phyloP scores from a whole-genome alignment of 2,797 vertebrate species.

The Chaunax sp. region DNA sequence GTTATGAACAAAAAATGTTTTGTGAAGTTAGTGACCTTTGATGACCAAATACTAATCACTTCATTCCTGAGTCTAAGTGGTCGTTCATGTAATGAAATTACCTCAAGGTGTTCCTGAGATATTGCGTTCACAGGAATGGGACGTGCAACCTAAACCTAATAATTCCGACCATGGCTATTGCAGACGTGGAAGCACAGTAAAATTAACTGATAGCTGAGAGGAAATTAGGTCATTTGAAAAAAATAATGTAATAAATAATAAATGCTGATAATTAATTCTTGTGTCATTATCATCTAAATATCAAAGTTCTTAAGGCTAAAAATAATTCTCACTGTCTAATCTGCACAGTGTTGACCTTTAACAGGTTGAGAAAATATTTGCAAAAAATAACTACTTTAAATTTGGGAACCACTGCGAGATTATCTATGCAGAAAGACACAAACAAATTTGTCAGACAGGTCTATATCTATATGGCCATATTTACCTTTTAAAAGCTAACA shows the following conservation, averaged over 20 bases:
- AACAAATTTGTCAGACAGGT: neutral
- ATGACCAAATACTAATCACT: too few species aligned
- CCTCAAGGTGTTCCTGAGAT: neutral
- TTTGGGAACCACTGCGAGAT: neutral
- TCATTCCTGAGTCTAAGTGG: too few species aligned
- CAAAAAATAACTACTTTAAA: slow-evolving; percentile 6
- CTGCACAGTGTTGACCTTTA: too few species aligned
- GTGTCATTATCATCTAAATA: slow-evolving; percentile 3
- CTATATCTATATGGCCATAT: neutral
- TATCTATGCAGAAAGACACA: neutral
- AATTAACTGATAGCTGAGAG: slow-evolving; percentile 8
- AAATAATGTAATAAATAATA: slow-evolving; percentile 13
- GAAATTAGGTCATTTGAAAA: neutral
- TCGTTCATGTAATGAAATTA: neutral
- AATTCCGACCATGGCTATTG: neutral
- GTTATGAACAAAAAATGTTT: too few species aligned
- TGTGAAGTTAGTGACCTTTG: too few species aligned
- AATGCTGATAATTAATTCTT: neutral
- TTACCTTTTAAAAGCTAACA: too few species aligned
- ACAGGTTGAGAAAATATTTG: neutral
- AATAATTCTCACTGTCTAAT: neutral
- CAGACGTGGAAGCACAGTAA: neutral
- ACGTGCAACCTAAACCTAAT: neutral
- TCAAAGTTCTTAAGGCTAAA: slow-evolving; percentile 1
- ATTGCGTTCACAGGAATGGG: neutral